Base-by-base conservation (phyloP, 53 echinoderm and acorn worm species). In the Echinometra lucunter region DNA sequence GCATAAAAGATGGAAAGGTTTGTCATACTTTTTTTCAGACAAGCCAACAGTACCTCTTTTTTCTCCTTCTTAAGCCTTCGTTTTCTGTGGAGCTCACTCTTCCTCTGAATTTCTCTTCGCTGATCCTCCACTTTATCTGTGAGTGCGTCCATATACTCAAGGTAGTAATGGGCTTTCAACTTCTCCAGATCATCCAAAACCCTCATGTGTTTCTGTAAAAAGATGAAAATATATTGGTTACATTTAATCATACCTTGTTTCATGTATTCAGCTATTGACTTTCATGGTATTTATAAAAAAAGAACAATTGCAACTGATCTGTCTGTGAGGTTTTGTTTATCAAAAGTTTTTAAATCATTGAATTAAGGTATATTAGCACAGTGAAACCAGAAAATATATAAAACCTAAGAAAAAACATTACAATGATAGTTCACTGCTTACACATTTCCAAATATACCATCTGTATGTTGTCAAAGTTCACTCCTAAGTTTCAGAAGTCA, bases 61-160 rank as follows among this genome's bases (percentile, higher is more conserved):
- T 88, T 74, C 83, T 97, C 95, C 66, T 97, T 96, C 91, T 63
- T 90, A 47, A 66, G 94, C 37, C 97, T 95, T 90, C 94, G 95
- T 42, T 90, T 95, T 69, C 95, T 94, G n/a, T 97, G 90, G 58
- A 94, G 92, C 10, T 98, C 98, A 28, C 95, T 97, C 72, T 94
- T 92, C 74, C 87, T 95, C 60, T 97, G 95, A 55, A 98, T 98
- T 3, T 95, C 97, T 88, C 63, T 92, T 66, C 97, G 95, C 97
- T 98, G 98, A 10, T 96, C 70, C 83, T 96, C 96, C 37, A 98
- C 97, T 91, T 97, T 97, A 88, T 96, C 97, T 3, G 60, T 97
- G 66, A 98, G 95, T 34, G 95, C 97, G 58, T 95, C 95, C 96
- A 97, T 95, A 94, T 98, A 98, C 78, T 96, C 98, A 30, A 92